Evolutionary conservation across 2,888 invertebrate species (phyloP), one percentile per base, ranked within the genome.

Genomic region (Cordilura impudica): DNA sequence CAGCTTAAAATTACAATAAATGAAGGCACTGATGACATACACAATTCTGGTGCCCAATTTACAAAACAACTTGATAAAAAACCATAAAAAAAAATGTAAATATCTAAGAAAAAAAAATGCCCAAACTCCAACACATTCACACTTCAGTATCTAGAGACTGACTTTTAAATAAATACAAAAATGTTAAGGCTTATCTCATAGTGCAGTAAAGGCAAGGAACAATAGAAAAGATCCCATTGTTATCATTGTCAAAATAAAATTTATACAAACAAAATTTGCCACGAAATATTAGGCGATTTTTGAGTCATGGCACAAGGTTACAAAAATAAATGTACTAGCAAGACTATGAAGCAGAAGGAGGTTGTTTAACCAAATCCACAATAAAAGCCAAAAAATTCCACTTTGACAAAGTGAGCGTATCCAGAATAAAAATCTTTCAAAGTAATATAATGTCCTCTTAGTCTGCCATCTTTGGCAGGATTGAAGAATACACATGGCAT

Each of bases 331-430:
- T 7, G 31, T 19, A 56, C 14, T 35, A 58, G 26, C 31, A 8
- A 69, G 39, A 29, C 39, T 10, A 53, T 31, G 31, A 61, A 43
- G 23, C 43, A 14, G 7, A 14, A 49, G 29, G 63, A 39, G 54
- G 54, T 66, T 19, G 45, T 66, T 66, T 61, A 61, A 45, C 47
- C 66, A 66, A 45, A 47, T 61, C 29, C 56, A 35, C 61, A 43
- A 63, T 63, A 65, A 45, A 72, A 66, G 66, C 72, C 81, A 78
- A 85, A n/a, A n/a, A 85, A 83, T 85, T 85, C 84, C 87, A 86
- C 83, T 82, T 86, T 87, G 87, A 87, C 85, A 87, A 88, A 88
- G 84, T 85, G 85, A 84, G 83, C 83, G 82, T 82, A 84, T 35
- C 35, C 53, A 66, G 65, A 65, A 66, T 71, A 71, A 60, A 72